These are phyloP conservation scores for Drosophila kepulauana DNA, from an alignment of 1,140 invertebrate species.

Conservation along the genomic window DNA sequence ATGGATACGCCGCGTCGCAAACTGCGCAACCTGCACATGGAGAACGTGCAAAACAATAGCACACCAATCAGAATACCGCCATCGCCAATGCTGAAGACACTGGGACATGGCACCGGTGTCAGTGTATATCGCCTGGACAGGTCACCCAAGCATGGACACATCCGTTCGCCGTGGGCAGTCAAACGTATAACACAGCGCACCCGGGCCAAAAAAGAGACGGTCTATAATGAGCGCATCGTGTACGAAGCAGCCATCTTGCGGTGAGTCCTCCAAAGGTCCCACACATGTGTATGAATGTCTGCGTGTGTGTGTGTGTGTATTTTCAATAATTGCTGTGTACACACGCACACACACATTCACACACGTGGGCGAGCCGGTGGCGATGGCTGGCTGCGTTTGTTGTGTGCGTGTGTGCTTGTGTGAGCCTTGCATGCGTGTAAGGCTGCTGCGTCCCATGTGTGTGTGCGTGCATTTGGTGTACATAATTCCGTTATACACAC, in stretches of 20 bases:
- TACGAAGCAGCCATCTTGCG: conserved; percentile 88
- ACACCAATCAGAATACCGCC: conserved; percentile 77
- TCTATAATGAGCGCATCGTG: conserved; percentile 87
- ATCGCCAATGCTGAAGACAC: conserved; percentile 76
- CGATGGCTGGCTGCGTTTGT: conserved; percentile 3
- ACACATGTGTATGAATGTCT: neutral
- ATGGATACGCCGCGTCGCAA: conserved; percentile 78
- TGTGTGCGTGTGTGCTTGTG: conserved; percentile 26
- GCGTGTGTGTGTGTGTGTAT: conserved; percentile 5
- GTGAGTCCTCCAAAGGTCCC: conserved; percentile 43
- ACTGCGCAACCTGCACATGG: conserved; percentile 70
- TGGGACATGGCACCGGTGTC: conserved; percentile 87
- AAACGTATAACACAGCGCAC: conserved; percentile 87
- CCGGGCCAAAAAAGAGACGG: conserved; percentile 55
- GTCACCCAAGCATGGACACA: conserved; percentile 88
- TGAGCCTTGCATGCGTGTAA: conserved; percentile 51
- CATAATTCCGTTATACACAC: conserved; percentile 41
- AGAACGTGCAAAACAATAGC: conserved; percentile 68
- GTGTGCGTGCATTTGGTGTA: conserved; percentile 54
- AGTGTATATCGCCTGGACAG: conserved; percentile 91
- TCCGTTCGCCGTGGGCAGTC: conserved; percentile 92
- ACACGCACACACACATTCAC: conserved; percentile 15
- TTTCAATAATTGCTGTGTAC: conserved; percentile 36
- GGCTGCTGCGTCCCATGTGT: conserved; percentile 39
- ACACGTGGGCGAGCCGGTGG: conserved; percentile 46